A percentile compares a stretch with the other conserved stretches of the same genome.
These are phyloP conservation scores for Drosophila quadrilineata DNA, from an alignment of 1,140 invertebrate genomes.

Conservation along the genomic window DNA sequence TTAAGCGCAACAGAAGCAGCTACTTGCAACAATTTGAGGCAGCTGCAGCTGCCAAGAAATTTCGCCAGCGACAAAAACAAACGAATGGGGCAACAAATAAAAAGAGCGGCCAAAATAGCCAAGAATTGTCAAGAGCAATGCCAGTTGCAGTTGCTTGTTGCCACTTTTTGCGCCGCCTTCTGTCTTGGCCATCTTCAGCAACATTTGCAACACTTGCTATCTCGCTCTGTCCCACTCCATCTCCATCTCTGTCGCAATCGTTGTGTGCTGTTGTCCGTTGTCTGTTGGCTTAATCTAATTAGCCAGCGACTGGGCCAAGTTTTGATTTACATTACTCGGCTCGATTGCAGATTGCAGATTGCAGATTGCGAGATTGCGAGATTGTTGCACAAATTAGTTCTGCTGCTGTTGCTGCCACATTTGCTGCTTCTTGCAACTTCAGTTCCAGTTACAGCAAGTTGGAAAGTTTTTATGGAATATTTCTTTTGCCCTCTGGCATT, in stretches of 20 bases:
- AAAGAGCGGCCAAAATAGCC: slow-evolving; percentile 36
- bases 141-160: not conserved
- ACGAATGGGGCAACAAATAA: not conserved
- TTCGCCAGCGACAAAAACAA: slow-evolving; percentile 7
- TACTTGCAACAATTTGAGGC: not conserved
- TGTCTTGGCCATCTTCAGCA: too few relatives aligned
- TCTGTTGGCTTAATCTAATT: slow-evolving; percentile 66
- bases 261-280: slow-evolving; percentile 5
- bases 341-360: too few relatives aligned
- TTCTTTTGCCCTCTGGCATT: not conserved
- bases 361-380: too few relatives aligned
- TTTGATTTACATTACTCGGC: slow-evolving; percentile 68
- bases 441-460: not conserved
- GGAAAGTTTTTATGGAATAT: too few relatives aligned
- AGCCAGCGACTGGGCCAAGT: slow-evolving; percentile 60
- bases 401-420: slow-evolving; percentile 17
- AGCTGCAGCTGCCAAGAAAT: not conserved
- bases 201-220: too few relatives aligned
- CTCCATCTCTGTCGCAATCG: not conserved
- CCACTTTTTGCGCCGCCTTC: too few relatives aligned
- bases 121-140: too few relatives aligned
- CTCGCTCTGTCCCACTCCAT: too few relatives aligned
- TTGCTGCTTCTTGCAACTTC: slow-evolving; percentile 7
- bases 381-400: slow-evolving; percentile 36
- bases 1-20: slow-evolving; percentile 46